These are phyloP conservation scores for Bagarius yarrelli DNA, from an alignment of 2,113 vertebrate species.

Conservation along the genomic window DNA sequence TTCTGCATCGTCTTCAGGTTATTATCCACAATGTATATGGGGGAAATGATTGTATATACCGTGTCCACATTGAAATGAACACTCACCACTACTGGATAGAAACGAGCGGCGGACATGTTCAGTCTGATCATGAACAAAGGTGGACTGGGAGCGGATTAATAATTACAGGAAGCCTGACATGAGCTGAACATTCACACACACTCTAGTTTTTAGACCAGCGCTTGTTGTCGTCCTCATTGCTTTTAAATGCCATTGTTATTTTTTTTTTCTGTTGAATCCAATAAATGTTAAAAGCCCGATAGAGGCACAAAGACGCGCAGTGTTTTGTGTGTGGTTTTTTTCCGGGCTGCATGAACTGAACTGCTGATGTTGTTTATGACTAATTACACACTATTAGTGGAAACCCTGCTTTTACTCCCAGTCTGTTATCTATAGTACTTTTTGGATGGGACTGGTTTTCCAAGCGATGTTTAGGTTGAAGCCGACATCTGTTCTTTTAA, in stretches of 20 bases:
- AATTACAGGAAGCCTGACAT: neutral
- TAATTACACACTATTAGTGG: neutral
- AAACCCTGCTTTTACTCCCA: neutral
- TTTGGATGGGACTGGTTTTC: too few species aligned
- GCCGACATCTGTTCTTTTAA: too few species aligned
- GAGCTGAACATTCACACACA: slow-evolving; percentile 1
- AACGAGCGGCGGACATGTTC: slow-evolving; percentile 34
- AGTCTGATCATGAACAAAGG: slow-evolving; percentile 10
- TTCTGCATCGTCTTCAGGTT: slow-evolving; percentile 44
- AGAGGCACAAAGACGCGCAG: slow-evolving; percentile 22
- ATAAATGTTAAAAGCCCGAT: slow-evolving; percentile 43
- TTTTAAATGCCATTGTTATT: slow-evolving; percentile 45
- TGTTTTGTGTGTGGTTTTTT: slow-evolving; percentile 20
- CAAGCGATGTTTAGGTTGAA: too few species aligned
- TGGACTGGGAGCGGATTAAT: slow-evolving; percentile 29
- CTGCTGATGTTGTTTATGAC: neutral
- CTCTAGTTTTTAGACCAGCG: slow-evolving; percentile 48
- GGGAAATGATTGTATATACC: slow-evolving; percentile 12
- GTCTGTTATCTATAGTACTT: too few species aligned
- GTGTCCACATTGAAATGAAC: slow-evolving; percentile 13
- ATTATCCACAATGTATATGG: slow-evolving; percentile 28
- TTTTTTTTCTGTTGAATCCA: slow-evolving; percentile 27
- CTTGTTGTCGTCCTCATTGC: slow-evolving; percentile 39
- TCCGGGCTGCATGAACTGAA: slow-evolving; percentile 12
- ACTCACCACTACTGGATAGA: slow-evolving; percentile 28